phyloP scores from a whole-genome alignment of 2,888 invertebrate species.

The Agrilus cyanescens region DNA sequence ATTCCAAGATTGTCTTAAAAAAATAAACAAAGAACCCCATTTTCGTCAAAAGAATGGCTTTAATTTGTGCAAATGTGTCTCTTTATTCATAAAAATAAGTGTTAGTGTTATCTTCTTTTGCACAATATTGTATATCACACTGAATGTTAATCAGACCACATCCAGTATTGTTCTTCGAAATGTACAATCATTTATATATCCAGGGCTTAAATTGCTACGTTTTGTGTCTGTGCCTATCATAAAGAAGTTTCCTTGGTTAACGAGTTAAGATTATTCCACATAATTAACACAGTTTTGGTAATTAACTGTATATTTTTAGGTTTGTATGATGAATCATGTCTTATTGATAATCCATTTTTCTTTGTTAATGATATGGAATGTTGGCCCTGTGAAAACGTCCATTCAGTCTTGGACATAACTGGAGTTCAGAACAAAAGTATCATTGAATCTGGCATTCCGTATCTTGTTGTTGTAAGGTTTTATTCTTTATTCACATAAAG shows the following conservation, averaged over 20 bases:
- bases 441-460: slow-evolving; percentile 46
- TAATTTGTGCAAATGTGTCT: slow-evolving; percentile 5
- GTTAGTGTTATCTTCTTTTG: slow-evolving; percentile 25
- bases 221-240: slow-evolving; percentile 66
- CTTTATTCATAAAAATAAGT: slow-evolving; percentile 17
- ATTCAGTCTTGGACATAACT: slow-evolving; percentile 54
- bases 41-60: too few species aligned
- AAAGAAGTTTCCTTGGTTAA: slow-evolving; percentile 57
- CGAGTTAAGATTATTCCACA: slow-evolving; percentile 40
- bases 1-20: slow-evolving; percentile 43
- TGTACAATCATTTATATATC: slow-evolving; percentile 71
- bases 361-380: slow-evolving; percentile 73
- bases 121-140: slow-evolving; percentile 34
- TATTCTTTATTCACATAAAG: not conserved
- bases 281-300: not conserved
- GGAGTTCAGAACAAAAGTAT: slow-evolving; percentile 41
- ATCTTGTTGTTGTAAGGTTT: slow-evolving; percentile 37
- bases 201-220: slow-evolving; percentile 61
- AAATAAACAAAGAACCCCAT: slow-evolving; percentile 20
- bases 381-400: slow-evolving; percentile 66
- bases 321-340: slow-evolving; percentile 74
- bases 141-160: slow-evolving; percentile 49
- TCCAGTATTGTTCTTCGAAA: slow-evolving; percentile 57
- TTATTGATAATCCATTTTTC: slow-evolving; percentile 75
- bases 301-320: slow-evolving; percentile 36